Evolutionary conservation across 2,113 vertebrate genomes (phyloP).

Genomic region (Muntiacus reevesi): DNA sequence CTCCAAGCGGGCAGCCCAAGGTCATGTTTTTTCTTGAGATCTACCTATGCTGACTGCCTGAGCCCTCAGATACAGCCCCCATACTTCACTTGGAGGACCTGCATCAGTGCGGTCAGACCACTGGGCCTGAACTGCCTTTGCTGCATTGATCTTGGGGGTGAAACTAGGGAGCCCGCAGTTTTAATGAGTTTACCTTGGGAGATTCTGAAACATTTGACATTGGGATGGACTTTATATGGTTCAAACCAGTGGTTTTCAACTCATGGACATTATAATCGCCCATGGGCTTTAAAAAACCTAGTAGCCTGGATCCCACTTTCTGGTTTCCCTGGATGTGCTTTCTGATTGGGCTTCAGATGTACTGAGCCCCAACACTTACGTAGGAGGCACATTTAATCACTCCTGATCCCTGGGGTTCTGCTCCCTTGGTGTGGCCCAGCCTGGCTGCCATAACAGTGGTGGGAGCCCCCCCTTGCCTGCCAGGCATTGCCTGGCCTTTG

Average conservation of each 20-base stretch:
- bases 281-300: neutral
- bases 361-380: accelerated
- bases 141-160: neutral
- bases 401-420: neutral
- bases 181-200: neutral
- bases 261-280: neutral
- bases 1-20: neutral
- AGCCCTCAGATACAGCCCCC: too few species aligned
- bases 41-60: accelerated
- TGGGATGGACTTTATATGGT: neutral
- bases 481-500: neutral
- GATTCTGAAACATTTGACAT: neutral
- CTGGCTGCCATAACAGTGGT: neutral
- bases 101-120: neutral
- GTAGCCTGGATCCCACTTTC: neutral
- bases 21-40: accelerated
- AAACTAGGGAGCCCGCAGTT: neutral
- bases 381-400: neutral
- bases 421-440: neutral
- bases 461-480: neutral
- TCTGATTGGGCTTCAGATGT: neutral
- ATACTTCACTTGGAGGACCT: too few species aligned
- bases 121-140: neutral
- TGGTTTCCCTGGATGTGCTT: neutral
- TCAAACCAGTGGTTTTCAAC: neutral